Base-by-base conservation (phyloP, 1,140 invertebrate species). In the Ceratosolen solmsi region DNA sequence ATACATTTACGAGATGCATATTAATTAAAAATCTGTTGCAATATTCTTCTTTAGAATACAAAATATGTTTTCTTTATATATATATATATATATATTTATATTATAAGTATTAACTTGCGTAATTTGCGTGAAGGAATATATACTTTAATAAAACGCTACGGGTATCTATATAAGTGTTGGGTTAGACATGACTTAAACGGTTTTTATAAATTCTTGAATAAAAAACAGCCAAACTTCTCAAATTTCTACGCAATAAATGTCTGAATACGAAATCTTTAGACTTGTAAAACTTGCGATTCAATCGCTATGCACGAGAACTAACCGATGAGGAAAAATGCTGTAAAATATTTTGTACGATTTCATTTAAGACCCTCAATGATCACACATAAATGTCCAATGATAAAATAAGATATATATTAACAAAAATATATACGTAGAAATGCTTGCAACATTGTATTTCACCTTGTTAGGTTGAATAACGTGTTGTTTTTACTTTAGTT, bases 231-330 rank as follows among this genome's bases (percentile, higher is more conserved):
- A 83, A 78, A 80, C 86, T 86, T 89, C 87, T 89, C 88, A 86
- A 87, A 89, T 89, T 89, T 88, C 88, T 85, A 63, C 78, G 86
- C 84, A 86, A 86, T 87, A 88, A 89, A 88, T 84, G 87, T 89
- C 88, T 27, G 33, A 38, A 30, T n/a, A 2, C 20, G 86, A 87
- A 88, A 87, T 86, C 80, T 85, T 71, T 70, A 79, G 70, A 82
- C 80, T 83, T 86, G 85, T 86, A 86, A 87, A 87, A 84, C 79
- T 11, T 41, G 51, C 80, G 54, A 82, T 82, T 82, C 75, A 72
- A 78, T 82, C 74, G 74, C 80, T 74, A 74, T 51, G 58, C 72
- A 13, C 4, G 22, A 38, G 15, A 36, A 0, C 22, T 17, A 15
- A 27, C 46, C 1, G 8, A 68, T 25, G 46, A 54, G 17, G 33